These are phyloP conservation scores for Agrilus planipennis DNA, from an alignment of 1,140 invertebrate genomes.

Conservation along the genomic window DNA sequence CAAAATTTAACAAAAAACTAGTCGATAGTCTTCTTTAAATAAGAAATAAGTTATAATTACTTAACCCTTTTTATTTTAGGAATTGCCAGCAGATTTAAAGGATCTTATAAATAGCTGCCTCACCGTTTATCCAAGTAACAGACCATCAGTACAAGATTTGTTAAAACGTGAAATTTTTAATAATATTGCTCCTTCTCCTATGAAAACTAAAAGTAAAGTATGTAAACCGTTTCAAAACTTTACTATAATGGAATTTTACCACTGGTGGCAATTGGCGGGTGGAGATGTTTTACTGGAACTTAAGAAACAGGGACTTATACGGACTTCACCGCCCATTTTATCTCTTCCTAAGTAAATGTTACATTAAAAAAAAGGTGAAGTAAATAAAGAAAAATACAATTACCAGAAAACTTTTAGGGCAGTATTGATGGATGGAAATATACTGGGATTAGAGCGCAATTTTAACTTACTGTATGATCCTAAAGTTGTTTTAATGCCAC, in stretches of 20 bases:
- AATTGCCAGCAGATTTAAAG: constrained; percentile 45
- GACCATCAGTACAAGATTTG: constrained; percentile 50
- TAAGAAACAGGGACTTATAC: constrained; percentile 81
- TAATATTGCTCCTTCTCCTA: constrained; percentile 28
- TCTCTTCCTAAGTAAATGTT: constrained; percentile 55
- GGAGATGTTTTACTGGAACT: constrained; percentile 85
- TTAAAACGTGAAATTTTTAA: constrained; percentile 39
- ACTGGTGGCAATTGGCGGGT: constrained; percentile 90
- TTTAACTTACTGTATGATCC: constrained; percentile 68
- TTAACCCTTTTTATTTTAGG: constrained; percentile 31
- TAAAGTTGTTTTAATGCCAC: constrained; percentile 67
- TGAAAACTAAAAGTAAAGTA: constrained; percentile 18
- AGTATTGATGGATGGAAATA: constrained; percentile 66
- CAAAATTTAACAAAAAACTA: not conserved
- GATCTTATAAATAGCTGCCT: constrained; percentile 57
- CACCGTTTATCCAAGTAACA: constrained; percentile 48
- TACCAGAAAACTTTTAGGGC: constrained; percentile 56
- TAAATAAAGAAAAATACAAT: constrained; percentile 1
- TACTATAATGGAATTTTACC: constrained; percentile 52
- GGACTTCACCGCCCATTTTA: constrained; percentile 65
- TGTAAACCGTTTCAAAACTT: constrained; percentile 29
- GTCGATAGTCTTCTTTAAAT: not conserved
- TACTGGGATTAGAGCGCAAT: constrained; percentile 64
- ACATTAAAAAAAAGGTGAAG: not conserved
- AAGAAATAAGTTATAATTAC: not conserved